These are phyloP conservation scores for Tetragnatha versicolor DNA, from an alignment of 1,140 invertebrate species.

Conservation along the genomic window DNA sequence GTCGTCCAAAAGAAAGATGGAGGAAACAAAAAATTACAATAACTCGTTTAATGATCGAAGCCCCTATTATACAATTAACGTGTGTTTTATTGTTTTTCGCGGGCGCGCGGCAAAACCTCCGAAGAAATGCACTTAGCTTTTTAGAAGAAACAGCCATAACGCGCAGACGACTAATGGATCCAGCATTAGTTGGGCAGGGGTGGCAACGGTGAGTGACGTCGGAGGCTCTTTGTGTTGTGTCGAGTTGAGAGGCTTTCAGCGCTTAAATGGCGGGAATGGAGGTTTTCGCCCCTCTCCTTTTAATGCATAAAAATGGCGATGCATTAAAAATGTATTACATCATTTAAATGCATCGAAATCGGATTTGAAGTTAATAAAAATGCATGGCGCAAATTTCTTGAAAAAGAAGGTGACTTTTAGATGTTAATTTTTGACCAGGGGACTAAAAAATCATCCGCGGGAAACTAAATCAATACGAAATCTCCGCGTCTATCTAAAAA, in stretches of 20 bases:
- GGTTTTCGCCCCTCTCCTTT: conserved; percentile 14
- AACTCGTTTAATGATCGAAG: conserved; percentile 50
- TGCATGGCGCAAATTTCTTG: conserved; percentile 16
- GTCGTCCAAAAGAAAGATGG: background rate
- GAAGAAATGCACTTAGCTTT: conserved; percentile 53
- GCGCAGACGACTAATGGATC: conserved; percentile 23
- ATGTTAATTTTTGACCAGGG: conserved; percentile 38
- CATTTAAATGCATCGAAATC: conserved; percentile 53
- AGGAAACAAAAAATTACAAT: conserved; percentile 24
- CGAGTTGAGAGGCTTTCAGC: background rate
- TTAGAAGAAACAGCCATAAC: conserved; percentile 39
- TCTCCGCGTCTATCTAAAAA: no score
- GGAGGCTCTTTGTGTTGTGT: background rate
- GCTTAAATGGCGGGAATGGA: background rate
- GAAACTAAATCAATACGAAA: no score
- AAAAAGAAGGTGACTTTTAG: conserved; percentile 28
- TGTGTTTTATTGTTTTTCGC: conserved; percentile 49
- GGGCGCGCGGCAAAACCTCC: conserved; percentile 34
- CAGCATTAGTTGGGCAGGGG: conserved; percentile 18
- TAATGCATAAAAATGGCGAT: conserved; percentile 52
- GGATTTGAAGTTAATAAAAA: conserved; percentile 50
- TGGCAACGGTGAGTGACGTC: background rate
- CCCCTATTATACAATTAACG: conserved; percentile 52
- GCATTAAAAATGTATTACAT: conserved; percentile 54
- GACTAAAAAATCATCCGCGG: background rate